Conservation (phyloP, 2,797 vertebrate genomes). For the Lerista edwardsae region DNA sequence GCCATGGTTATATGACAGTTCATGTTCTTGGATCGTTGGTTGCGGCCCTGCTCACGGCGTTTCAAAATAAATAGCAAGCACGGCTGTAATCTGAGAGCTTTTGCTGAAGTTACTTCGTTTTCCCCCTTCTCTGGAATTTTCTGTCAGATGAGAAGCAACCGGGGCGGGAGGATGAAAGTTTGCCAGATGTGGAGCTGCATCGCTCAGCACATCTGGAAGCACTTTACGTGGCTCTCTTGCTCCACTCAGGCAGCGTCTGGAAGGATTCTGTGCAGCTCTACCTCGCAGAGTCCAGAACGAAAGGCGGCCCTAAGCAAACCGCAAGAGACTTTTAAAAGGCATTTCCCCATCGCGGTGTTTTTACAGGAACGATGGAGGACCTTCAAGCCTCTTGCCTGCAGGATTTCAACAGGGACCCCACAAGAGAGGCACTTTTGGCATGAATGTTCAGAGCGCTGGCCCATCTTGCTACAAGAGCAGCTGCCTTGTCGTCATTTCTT, state of each 20-base stretch:
- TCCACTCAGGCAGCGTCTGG: conserved; percentile 59
- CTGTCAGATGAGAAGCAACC: conserved; percentile 45
- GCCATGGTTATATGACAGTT: neutral
- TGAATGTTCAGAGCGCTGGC: conserved; percentile 50
- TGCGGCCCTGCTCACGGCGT: conserved; percentile 28
- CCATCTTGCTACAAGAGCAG: conserved; percentile 56
- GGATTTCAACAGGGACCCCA: conserved; percentile 62
- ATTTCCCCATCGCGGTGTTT: conserved; percentile 22
- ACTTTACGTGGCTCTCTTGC: conserved; percentile 69
- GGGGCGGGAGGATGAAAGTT: conserved; percentile 53
- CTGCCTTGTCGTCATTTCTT: conserved; percentile 60
- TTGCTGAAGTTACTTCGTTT: conserved; percentile 41
- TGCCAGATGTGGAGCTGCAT: conserved; percentile 60
- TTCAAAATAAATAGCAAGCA: conserved; percentile 2
- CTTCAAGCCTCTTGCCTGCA: conserved; percentile 45
- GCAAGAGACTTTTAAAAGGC: conserved; percentile 56
- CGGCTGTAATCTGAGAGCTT: conserved; percentile 4
- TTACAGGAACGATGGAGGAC: conserved; percentile 57
- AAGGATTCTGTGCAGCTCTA: conserved; percentile 51
- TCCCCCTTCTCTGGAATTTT: conserved; percentile 51
- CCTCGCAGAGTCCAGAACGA: conserved; percentile 61
- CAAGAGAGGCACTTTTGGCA: conserved; percentile 57
- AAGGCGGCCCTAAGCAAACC: conserved; percentile 68
- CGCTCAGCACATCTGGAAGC: conserved; percentile 78
- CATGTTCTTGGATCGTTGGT: conserved; percentile 32